Percentiles rank a stretch among this genome's conserved stretches.
phyloP scores from a whole-genome alignment of 2,888 invertebrate genomes.

The Thalpophila matura region DNA sequence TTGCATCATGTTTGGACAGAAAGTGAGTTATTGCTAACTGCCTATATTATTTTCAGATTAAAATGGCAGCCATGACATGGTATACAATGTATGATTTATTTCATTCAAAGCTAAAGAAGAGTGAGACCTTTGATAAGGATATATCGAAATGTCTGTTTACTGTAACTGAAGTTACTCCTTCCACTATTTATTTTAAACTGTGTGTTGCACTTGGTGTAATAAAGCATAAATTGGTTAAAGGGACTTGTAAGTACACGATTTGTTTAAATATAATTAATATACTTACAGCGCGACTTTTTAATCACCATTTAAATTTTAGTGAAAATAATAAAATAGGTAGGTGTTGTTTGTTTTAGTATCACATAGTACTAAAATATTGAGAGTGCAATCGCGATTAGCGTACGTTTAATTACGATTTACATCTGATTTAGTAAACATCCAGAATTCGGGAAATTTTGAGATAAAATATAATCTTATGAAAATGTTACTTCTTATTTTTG shows the following conservation, averaged over 20 bases:
- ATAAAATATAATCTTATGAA: no score
- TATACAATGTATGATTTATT: slow-evolving; percentile 66
- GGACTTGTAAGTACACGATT: slow-evolving; percentile 67
- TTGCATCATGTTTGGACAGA: not conserved
- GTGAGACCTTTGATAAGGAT: slow-evolving; percentile 53
- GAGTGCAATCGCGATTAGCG: no score
- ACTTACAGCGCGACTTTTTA: no score
- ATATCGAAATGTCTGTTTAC: slow-evolving; percentile 51
- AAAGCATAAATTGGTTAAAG: slow-evolving; percentile 63
- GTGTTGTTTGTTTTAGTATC: no score
- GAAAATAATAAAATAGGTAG: no score
- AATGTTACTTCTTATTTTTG: no score
- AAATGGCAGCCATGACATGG: slow-evolving; percentile 72
- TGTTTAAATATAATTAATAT: not conserved
- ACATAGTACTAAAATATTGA: no score
- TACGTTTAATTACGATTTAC: no score
- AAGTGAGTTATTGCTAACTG: not conserved
- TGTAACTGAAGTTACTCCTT: slow-evolving; percentile 15
- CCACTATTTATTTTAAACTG: slow-evolving; percentile 65
- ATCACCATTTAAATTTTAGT: no score
- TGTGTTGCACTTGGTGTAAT: slow-evolving; percentile 68
- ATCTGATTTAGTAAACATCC: no score
- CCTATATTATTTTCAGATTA: slow-evolving; percentile 64
- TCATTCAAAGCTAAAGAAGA: slow-evolving; percentile 52
- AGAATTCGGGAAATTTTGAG: no score